These are phyloP conservation scores for Gorsachius goisagi DNA, from an alignment of 2,113 vertebrate genomes.

Conservation along the genomic window DNA sequence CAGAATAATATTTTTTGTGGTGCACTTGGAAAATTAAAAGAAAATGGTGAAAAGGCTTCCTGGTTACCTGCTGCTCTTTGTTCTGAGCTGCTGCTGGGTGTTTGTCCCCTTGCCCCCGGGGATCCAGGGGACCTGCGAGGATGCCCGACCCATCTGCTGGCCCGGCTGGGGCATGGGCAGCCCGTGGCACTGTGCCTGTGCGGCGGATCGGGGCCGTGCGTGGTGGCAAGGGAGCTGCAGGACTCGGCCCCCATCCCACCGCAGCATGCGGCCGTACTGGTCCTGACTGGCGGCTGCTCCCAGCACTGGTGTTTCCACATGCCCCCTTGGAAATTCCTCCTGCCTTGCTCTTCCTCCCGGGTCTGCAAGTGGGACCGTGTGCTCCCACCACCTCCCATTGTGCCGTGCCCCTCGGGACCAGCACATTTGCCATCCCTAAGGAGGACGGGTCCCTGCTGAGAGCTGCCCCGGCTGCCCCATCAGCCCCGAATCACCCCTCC, in stretches of 20 bases:
- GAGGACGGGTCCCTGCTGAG: background rate
- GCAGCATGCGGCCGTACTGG: too few species aligned
- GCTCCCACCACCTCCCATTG: background rate
- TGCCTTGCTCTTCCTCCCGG: background rate
- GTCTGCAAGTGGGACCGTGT: background rate
- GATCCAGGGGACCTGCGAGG: rapidly evolving
- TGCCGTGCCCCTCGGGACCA: rapidly evolving
- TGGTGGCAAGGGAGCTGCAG: background rate
- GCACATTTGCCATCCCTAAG: background rate
- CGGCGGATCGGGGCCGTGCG: rapidly evolving
- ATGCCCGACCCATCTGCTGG: rapidly evolving
- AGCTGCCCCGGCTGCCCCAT: background rate
- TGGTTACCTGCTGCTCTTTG: background rate
- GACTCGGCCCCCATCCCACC: background rate
- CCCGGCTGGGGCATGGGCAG: background rate
- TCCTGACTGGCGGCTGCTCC: background rate
- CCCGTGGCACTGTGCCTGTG: rapidly evolving
- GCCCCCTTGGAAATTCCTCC: background rate
- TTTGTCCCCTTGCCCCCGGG: background rate
- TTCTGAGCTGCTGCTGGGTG: background rate
- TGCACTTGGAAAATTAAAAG: background rate
- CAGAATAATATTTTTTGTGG: background rate
- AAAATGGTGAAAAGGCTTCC: background rate
- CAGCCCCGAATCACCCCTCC: background rate
- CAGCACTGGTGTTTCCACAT: background rate